Percentiles rank a stretch among this genome's conserved stretches.
Conservation (phyloP, 2,888 invertebrate species). For the Bimastos eiseni region DNA sequence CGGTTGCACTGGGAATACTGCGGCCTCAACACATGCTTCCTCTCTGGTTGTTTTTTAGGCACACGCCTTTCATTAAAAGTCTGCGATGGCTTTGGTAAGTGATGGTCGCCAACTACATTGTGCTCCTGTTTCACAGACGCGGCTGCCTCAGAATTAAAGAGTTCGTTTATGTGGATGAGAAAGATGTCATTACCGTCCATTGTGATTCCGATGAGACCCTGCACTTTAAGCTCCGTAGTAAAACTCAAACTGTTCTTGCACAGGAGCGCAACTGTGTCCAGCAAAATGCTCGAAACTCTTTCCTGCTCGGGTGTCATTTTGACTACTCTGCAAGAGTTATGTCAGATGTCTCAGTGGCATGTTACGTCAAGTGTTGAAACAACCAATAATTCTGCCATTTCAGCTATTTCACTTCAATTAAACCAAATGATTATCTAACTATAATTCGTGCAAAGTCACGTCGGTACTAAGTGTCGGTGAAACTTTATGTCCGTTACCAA, state of each 20-base stretch:
- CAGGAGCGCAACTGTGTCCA: conserved; percentile 14
- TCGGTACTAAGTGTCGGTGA: no score
- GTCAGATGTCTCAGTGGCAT: neutral
- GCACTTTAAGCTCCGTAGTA: neutral
- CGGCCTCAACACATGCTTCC: neutral
- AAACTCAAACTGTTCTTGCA: conserved; percentile 26
- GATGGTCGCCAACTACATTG: neutral
- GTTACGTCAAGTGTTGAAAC: neutral
- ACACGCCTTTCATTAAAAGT: neutral
- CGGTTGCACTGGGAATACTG: neutral
- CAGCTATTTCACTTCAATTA: no score
- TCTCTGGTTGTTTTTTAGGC: neutral
- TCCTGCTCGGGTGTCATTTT: neutral
- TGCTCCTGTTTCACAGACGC: neutral
- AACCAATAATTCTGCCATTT: neutral
- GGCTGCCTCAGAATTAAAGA: neutral
- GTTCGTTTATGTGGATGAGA: conserved; percentile 18
- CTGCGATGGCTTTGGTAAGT: neutral
- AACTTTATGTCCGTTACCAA: no score
- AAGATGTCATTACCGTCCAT: conserved; percentile 20
- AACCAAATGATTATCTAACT: neutral
- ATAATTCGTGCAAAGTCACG: no score
- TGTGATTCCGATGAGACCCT: conserved; percentile 25
- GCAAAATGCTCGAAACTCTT: conserved; percentile 9
- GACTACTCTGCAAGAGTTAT: neutral